These are phyloP conservation scores for Rhynchotus rufescens DNA, from an alignment of 2,797 vertebrate species.

Conservation along the genomic window DNA sequence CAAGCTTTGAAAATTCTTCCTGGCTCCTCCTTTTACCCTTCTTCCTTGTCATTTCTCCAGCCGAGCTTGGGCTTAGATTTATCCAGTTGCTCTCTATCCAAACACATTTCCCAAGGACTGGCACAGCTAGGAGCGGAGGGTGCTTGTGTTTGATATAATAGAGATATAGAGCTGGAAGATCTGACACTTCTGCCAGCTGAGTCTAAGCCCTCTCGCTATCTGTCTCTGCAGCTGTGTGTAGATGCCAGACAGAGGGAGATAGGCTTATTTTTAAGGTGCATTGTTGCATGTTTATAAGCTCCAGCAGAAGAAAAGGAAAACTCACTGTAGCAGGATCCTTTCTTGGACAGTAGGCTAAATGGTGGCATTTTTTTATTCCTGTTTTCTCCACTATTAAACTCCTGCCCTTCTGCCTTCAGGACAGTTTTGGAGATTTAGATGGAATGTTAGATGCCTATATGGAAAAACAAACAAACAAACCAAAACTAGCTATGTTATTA, in stretches of 20 bases:
- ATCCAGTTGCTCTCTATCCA: neutral
- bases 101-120: constrained; percentile 6
- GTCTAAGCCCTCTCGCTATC: constrained; percentile 14
- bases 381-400: constrained; percentile 1
- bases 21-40: neutral
- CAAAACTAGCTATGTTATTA: neutral
- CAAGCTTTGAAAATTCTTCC: constrained; percentile 3
- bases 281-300: constrained; percentile 53
- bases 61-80: neutral
- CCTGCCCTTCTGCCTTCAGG: neutral
- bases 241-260: constrained; percentile 20
- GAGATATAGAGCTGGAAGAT: constrained; percentile 47
- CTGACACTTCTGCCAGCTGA: constrained; percentile 37
- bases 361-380: neutral
- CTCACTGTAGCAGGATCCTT: neutral
- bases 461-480: neutral
- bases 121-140: neutral
- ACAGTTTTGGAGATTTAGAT: neutral
- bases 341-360: neutral
- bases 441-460: accelerated
- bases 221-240: constrained; percentile 53
- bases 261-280: neutral
- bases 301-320: constrained; percentile 3
- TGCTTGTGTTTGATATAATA: constrained; percentile 57
- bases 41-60: neutral